A percentile compares a stretch with the other conserved stretches of the same genome.
These are phyloP conservation scores for Ephydatia muelleri DNA, from an alignment of 37 sponge, comb jelly and placozoan species.

Conservation along the genomic window DNA sequence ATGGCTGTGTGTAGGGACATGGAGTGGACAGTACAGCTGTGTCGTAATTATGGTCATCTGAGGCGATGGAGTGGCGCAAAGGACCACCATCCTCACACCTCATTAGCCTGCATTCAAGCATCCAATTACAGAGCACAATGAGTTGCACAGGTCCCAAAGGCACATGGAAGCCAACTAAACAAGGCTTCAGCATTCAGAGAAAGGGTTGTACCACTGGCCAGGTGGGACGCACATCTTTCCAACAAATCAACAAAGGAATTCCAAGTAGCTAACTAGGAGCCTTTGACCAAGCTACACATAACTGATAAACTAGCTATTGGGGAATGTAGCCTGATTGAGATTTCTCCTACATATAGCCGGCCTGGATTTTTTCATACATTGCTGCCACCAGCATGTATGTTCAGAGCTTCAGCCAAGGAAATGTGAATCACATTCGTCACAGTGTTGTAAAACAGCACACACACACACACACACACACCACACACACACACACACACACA, in stretches of 20 bases:
- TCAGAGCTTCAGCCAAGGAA: background rate
- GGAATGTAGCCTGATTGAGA: too few relatives aligned
- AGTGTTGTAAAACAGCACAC: background rate
- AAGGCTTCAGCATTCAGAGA: background rate
- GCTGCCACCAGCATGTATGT: too few relatives aligned
- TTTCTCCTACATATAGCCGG: too few relatives aligned
- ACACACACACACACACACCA: background rate
- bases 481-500: constrained; percentile 5
- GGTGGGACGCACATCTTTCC: background rate
- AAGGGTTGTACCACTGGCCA: too few relatives aligned
- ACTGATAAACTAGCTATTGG: background rate
- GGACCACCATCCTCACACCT: background rate
- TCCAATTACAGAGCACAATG: background rate
- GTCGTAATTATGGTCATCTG: too few relatives aligned
- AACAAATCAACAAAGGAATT: background rate
- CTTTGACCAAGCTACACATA: background rate
- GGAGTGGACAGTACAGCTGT: too few relatives aligned
- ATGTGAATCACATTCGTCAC: background rate
- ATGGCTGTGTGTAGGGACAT: too few relatives aligned
- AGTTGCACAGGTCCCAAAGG: background rate
- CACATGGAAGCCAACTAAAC: background rate
- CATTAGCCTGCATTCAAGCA: background rate
- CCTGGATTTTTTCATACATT: too few relatives aligned
- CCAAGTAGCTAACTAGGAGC: background rate
- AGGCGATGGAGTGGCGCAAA: background rate